Conservation (phyloP, 53 echinoderm and acorn worm genomes). For the Astropecten irregularis region DNA sequence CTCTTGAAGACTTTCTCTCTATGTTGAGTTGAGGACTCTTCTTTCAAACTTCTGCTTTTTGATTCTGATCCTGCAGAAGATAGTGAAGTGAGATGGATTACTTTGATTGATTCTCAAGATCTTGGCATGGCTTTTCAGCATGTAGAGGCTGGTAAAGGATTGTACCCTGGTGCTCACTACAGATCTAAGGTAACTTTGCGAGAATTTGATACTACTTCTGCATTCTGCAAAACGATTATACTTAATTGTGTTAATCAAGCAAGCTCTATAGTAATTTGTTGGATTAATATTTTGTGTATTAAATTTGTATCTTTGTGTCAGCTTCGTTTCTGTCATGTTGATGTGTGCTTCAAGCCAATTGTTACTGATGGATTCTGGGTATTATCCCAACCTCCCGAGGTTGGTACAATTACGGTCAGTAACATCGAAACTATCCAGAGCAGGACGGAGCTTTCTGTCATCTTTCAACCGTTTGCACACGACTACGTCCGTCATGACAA, state of each 20-base stretch:
- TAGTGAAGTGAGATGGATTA: background rate
- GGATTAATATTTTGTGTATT: no score
- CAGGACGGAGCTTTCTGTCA: conserved; percentile 1
- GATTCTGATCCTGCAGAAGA: background rate
- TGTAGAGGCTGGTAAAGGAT: background rate
- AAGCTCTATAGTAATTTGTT: no score
- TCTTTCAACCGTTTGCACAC: conserved; percentile 41
- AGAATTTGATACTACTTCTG: no score
- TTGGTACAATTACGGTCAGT: conserved; percentile 2
- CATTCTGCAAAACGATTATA: no score
- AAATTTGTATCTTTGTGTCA: no score
- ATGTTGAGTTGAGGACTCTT: no score
- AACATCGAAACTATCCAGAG: background rate
- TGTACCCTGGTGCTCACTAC: background rate
- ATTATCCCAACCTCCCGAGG: conserved; percentile 43
- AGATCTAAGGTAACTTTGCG: background rate
- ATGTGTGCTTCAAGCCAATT: conserved; percentile 57
- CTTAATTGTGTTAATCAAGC: no score
- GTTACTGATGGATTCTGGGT: conserved; percentile 60
- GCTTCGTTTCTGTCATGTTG: conserved; percentile 41
- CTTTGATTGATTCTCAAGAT: background rate
- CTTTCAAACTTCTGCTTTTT: no score
- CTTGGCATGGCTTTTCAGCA: conserved; percentile 2
- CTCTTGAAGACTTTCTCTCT: no score
- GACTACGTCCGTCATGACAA: background rate